Percentiles rank a stretch among this genome's conserved stretches.
Evolutionary conservation across 2,888 invertebrate genomes (phyloP).

Genomic region (Phortica okadai): DNA sequence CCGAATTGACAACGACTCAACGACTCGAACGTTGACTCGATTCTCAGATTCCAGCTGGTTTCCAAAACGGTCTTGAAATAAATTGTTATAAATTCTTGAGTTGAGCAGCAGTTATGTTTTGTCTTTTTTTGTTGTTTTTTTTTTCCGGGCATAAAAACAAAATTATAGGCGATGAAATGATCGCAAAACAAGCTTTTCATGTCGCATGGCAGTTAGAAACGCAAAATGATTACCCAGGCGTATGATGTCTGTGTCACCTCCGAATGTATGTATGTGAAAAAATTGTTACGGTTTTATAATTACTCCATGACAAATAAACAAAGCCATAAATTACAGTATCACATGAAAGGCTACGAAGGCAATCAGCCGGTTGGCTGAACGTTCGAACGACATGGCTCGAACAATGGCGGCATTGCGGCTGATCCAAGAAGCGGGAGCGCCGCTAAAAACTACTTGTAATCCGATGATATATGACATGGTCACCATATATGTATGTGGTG

Average conservation of each 20-base stretch:
- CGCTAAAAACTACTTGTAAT: slow-evolving; percentile 62
- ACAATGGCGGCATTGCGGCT: slow-evolving; percentile 14
- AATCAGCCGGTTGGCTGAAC: slow-evolving; percentile 5
- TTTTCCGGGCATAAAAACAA: neutral
- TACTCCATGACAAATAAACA: slow-evolving; percentile 64
- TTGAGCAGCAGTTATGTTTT: slow-evolving; percentile 5
- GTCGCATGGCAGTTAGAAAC: neutral
- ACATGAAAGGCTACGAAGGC: slow-evolving; percentile 23
- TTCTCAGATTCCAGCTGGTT: slow-evolving; percentile 16
- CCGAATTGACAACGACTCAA: neutral
- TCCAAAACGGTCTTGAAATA: neutral
- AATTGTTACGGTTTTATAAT: slow-evolving; percentile 64
- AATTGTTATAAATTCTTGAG: slow-evolving; percentile 7
- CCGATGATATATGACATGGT: slow-evolving; percentile 60
- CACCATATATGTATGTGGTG: neutral
- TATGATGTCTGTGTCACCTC: neutral
- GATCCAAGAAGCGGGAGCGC: slow-evolving; percentile 9
- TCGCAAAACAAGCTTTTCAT: slow-evolving; percentile 23
- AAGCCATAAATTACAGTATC: slow-evolving; percentile 64
- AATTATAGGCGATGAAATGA: slow-evolving; percentile 22
- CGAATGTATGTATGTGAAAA: slow-evolving; percentile 29
- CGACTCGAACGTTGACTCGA: neutral
- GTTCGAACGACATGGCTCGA: neutral
- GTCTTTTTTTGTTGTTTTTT: neutral
- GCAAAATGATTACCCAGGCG: too few species aligned